These are phyloP conservation scores for Lasioglossum lativentre DNA, from an alignment of 2,888 invertebrate species.

Conservation along the genomic window DNA sequence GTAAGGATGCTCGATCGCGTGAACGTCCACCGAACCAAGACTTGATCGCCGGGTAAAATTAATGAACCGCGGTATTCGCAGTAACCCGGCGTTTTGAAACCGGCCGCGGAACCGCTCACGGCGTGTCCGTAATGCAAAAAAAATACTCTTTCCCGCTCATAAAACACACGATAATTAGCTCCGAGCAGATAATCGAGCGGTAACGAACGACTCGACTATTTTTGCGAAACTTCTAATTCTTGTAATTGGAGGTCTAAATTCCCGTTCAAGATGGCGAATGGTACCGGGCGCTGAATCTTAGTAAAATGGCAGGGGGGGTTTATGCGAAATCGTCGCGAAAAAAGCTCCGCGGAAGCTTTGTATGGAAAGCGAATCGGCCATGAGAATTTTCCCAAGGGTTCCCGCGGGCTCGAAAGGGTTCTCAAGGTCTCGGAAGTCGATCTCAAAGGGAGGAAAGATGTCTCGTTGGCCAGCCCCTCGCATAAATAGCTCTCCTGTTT, in stretches of 20 bases:
- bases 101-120: neutral
- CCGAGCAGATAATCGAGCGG: neutral
- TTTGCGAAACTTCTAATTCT: neutral
- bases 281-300: neutral
- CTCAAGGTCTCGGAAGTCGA: neutral
- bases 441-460: neutral
- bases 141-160: neutral
- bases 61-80: slow-evolving; percentile 56
- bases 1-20: slow-evolving; percentile 51
- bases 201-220: neutral
- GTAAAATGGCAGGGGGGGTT: neutral
- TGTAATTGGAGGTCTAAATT: neutral
- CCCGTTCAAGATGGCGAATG: neutral
- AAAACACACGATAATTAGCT: neutral
- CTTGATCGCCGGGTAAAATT: slow-evolving; percentile 50
- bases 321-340: neutral
- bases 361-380: slow-evolving; percentile 34
- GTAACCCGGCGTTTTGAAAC: slow-evolving; percentile 9
- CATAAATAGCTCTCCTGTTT: slow-evolving; percentile 65
- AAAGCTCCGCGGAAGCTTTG: slow-evolving; percentile 34
- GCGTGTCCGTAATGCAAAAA: slow-evolving; percentile 2
- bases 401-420: slow-evolving; percentile 10
- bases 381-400: slow-evolving; percentile 61
- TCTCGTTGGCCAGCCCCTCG: slow-evolving; percentile 37
- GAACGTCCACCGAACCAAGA: slow-evolving; percentile 48